Conservation (phyloP, 2,113 vertebrate species). For the Australoheros scitulus region DNA sequence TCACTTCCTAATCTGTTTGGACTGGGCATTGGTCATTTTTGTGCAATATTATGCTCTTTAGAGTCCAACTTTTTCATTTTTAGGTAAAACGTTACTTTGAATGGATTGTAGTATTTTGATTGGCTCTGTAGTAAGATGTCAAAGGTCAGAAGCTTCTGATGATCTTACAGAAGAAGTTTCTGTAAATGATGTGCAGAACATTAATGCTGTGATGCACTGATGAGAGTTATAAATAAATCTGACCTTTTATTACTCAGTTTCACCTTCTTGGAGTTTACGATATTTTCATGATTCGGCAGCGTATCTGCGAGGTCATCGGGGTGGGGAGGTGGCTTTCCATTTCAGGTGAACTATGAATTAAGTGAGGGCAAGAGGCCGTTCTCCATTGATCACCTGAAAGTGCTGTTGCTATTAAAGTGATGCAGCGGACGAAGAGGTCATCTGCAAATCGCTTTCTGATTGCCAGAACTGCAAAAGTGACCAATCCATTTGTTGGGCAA, state of each 20-base stretch:
- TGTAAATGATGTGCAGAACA: neutral
- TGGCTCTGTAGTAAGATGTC: neutral
- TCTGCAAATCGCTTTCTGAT: constrained; percentile 1
- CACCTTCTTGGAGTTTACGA: neutral
- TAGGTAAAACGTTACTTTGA: neutral
- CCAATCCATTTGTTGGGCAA: constrained; percentile 40
- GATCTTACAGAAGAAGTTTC: neutral
- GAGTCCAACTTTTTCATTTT: neutral
- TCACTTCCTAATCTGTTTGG: neutral
- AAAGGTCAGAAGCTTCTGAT: neutral
- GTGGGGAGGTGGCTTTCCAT: neutral
- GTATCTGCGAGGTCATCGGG: neutral
- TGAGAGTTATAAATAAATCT: neutral
- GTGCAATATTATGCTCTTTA: neutral
- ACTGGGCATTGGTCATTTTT: neutral
- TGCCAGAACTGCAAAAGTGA: constrained; percentile 19
- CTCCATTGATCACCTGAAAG: neutral
- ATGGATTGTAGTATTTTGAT: neutral
- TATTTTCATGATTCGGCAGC: neutral
- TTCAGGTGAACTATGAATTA: neutral
- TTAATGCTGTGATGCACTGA: neutral
- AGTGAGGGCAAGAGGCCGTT: neutral
- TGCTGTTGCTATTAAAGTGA: constrained; percentile 10
- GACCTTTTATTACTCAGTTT: neutral
- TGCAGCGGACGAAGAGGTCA: neutral